phyloP scores from a whole-genome alignment of 2,113 vertebrate species.

The Acanthochromis polyacanthus region DNA sequence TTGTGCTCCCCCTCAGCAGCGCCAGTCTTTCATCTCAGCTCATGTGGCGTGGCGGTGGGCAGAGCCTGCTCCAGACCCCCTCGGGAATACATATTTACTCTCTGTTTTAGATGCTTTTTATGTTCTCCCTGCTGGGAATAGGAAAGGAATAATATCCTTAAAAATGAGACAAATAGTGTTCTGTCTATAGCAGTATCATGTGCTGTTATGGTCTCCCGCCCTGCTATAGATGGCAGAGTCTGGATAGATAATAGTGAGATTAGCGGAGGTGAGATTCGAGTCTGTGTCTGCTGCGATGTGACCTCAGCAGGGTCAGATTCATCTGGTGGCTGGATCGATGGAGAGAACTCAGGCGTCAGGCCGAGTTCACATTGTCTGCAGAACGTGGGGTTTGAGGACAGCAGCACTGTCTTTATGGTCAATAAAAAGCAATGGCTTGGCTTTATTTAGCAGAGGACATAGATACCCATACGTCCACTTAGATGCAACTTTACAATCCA shows the following conservation, averaged over 20 bases:
- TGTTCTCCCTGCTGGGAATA: slow-evolving; percentile 43
- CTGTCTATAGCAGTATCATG: slow-evolving; percentile 8
- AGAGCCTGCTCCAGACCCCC: slow-evolving; percentile 17
- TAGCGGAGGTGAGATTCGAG: neutral
- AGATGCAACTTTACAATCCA: neutral
- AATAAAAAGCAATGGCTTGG: neutral
- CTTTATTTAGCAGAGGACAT: neutral
- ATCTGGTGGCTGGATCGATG: slow-evolving; percentile 22
- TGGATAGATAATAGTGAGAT: neutral
- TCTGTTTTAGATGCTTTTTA: slow-evolving; percentile 60
- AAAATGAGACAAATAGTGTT: slow-evolving; percentile 37
- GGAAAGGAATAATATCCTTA: slow-evolving; percentile 1
- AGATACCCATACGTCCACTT: neutral
- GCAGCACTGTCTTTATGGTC: slow-evolving; percentile 8
- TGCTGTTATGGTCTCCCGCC: slow-evolving; percentile 3
- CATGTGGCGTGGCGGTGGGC: slow-evolving; percentile 51
- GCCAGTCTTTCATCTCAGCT: slow-evolving; percentile 56
- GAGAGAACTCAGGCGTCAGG: slow-evolving; percentile 7
- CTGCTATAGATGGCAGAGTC: neutral
- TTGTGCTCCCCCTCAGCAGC: slow-evolving; percentile 31
- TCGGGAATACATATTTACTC: slow-evolving; percentile 60
- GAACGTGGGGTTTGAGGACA: slow-evolving; percentile 20
- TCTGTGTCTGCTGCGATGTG: neutral
- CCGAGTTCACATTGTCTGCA: slow-evolving; percentile 28
- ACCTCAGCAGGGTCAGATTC: slow-evolving; percentile 30